These are phyloP conservation scores for Folsomia manolachei DNA, from an alignment of 2,888 invertebrate genomes.

Conservation along the genomic window DNA sequence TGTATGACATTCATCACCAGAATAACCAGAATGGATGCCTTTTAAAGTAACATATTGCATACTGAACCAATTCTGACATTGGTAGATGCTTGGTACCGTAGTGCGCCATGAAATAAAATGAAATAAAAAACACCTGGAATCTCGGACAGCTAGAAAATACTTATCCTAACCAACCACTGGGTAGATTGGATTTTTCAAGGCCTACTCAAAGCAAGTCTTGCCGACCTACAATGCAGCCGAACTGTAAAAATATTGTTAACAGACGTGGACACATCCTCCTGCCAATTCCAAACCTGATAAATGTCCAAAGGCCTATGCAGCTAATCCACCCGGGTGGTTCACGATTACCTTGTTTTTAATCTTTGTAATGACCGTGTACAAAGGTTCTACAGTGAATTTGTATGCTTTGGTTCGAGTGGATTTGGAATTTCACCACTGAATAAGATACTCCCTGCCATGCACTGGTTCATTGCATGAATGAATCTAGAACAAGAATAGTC, in stretches of 20 bases:
- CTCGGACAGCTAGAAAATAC: conserved; percentile 8
- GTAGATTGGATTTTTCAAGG: not conserved
- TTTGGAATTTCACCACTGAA: not conserved
- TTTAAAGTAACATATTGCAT: conserved; percentile 17
- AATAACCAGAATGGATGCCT: not conserved
- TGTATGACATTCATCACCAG: not conserved
- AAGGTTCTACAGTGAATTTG: not conserved
- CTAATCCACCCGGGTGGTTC: conserved; percentile 14
- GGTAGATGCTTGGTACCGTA: too few species aligned
- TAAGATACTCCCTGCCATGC: not conserved
- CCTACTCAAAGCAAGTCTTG: conserved; percentile 5
- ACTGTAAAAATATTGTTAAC: not conserved
- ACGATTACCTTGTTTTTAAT: conserved; percentile 14
- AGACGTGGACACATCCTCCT: not conserved
- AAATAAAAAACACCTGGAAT: conserved; percentile 32
- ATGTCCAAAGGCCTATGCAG: not conserved
- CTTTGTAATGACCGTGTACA: not conserved
- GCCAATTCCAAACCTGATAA: not conserved
- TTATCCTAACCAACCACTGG: not conserved
- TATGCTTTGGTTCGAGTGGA: not conserved
- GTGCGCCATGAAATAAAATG: not conserved
- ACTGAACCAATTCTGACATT: conserved; percentile 12
- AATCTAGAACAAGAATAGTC: not conserved
- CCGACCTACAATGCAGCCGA: not conserved
- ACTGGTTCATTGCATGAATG: too few species aligned